Base-by-base conservation (phyloP, 2,888 invertebrate genomes). In the Troides oblongomaculatus region DNA sequence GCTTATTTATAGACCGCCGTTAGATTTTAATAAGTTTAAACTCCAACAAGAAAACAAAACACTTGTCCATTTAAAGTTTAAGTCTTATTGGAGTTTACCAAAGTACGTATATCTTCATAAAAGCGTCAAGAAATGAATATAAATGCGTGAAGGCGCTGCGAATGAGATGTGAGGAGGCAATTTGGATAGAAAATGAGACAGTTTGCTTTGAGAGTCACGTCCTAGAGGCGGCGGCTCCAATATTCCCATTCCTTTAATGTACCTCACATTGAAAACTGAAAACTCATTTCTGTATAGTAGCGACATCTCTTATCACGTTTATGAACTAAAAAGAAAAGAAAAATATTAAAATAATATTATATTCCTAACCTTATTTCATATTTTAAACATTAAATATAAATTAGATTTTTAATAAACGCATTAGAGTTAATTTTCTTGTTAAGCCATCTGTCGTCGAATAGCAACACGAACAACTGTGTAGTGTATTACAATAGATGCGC, bases 151-250 rank as follows among this genome's bases (percentile, higher is more conserved):
- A 80, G 82, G 79, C 80, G 80, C 79, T 79, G 79, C 75, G 82
- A 89, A 84, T 88, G 86, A 90, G 89, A 89, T 86, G 89, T 86
- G 84, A 88, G 84, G 80, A 81, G 79, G 87, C 85, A 89, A 89
- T 89, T 90, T 87, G 78, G 79, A 81, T 78, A 79, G 84, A 87
- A 88, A 92, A 91, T 90, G 81, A 90, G 89, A 84, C 85, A 84
- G 82, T 92, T 91, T 88, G 77, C 81, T 81, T 83, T 77, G 71
- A 83, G 84, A 88, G 88, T 90, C 91, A 92, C 91, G 91, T 90
- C 86, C 80, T 56, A 56, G 62, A 78, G 73, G 75, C 76, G 76
- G 78, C 76, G 75, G 73, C 74, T 76, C 76, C 74, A 79, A 74
- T 70, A 71, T 72, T 61, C 53, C 53, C 46, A 58, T 64, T 68